phyloP scores from a whole-genome alignment of 2,888 invertebrate genomes.

The Eupithecia exiguata region DNA sequence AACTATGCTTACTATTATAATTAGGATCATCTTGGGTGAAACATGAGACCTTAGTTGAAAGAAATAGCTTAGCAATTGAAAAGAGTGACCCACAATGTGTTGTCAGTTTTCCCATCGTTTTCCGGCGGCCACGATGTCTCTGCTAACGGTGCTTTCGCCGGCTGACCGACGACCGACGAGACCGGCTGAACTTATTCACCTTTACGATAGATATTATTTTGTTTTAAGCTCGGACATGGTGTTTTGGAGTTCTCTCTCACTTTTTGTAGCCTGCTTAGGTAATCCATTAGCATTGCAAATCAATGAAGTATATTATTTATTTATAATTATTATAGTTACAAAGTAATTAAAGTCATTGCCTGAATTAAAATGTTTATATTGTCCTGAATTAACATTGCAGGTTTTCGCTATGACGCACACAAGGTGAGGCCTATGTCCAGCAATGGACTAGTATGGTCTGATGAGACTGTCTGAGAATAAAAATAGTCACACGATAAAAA shows the following conservation, averaged over 20 bases:
- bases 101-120: conserved; percentile 37
- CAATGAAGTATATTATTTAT: no score
- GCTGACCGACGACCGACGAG: conserved; percentile 45
- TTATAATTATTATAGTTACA: no score
- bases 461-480: not conserved
- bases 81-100: conserved; percentile 25
- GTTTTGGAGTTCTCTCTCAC: not conserved
- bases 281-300: not conserved
- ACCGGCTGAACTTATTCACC: conserved; percentile 45
- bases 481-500: not conserved
- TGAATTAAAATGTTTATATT: not conserved
- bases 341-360: no score
- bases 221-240: conserved; percentile 17
- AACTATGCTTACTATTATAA: no score
- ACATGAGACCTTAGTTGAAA: not conserved
- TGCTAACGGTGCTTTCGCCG: conserved; percentile 72
- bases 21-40: no score
- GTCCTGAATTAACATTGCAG: not conserved
- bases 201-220: conserved; percentile 35
- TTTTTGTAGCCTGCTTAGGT: not conserved
- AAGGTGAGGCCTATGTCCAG: no score
- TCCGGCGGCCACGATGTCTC: conserved; percentile 39
- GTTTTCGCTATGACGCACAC: not conserved
- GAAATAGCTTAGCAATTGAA: conserved; percentile 18
- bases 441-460: no score